Evolutionary conservation across 2,113 vertebrate species (phyloP).

Genomic region (Sialia sialis): DNA sequence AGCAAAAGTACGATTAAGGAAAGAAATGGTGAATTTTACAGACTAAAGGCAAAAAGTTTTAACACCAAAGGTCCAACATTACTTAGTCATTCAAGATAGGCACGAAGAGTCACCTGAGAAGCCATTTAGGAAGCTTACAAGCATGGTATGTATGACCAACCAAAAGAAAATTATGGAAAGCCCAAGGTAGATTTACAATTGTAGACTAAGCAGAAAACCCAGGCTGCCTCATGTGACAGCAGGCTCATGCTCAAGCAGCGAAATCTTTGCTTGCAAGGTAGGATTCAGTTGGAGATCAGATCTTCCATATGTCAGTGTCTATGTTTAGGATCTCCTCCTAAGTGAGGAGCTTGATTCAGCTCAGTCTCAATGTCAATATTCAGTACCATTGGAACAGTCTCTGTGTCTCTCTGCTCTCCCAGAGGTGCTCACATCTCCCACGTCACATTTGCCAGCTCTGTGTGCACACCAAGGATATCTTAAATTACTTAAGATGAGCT

Average conservation of each 20-base stretch:
- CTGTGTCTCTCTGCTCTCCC: neutral
- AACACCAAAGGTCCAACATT: neutral
- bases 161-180: neutral
- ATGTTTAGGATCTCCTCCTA: neutral
- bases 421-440: neutral
- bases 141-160: neutral
- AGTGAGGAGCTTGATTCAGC: neutral
- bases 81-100: neutral
- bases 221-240: neutral
- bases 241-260: neutral
- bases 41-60: neutral
- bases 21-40: neutral
- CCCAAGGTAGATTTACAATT: neutral
- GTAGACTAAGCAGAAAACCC: neutral
- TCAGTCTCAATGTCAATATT: neutral
- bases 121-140: neutral
- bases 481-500: fast-evolving
- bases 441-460: neutral
- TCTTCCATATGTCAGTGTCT: neutral
- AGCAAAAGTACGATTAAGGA: neutral
- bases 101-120: neutral
- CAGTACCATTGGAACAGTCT: neutral
- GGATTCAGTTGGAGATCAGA: neutral
- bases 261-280: neutral
- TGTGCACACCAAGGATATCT: neutral